These are phyloP conservation scores for Heteropelma amictum DNA, from an alignment of 2,888 invertebrate genomes.

Conservation along the genomic window DNA sequence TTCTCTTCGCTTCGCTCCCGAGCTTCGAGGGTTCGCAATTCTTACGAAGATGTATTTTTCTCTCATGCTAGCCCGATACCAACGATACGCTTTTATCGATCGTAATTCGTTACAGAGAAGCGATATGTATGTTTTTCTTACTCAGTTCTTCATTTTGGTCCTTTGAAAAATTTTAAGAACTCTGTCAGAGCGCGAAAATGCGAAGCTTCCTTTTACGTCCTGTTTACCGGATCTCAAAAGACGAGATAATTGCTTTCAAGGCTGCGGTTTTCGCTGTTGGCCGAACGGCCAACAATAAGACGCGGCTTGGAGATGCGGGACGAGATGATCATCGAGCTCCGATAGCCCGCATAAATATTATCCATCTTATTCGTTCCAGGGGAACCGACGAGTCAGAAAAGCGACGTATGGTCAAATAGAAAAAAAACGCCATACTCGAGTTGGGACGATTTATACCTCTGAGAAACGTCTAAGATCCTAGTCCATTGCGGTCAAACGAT, in stretches of 20 bases:
- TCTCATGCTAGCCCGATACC: conserved; percentile 32
- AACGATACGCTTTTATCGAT: conserved; percentile 25
- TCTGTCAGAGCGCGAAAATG: conserved; percentile 17
- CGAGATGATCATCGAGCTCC: background rate
- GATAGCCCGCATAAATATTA: background rate
- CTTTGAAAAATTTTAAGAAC: background rate
- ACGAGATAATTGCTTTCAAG: conserved; percentile 59
- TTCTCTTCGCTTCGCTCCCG: background rate
- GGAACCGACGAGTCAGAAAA: too few relatives aligned
- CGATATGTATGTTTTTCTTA: background rate
- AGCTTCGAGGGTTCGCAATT: background rate
- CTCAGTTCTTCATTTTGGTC: background rate
- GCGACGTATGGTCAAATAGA: background rate
- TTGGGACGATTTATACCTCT: background rate
- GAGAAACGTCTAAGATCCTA: conserved; percentile 15
- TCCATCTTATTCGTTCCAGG: too few relatives aligned
- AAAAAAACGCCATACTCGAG: background rate
- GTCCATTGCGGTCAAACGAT: background rate
- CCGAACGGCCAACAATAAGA: background rate
- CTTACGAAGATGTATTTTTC: background rate
- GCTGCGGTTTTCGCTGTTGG: conserved; percentile 1
- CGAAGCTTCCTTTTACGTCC: conserved; percentile 58
- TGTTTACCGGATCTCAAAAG: conserved; percentile 57
- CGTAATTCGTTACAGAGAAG: conserved; percentile 9
- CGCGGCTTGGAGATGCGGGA: too few relatives aligned